Percentiles rank a stretch among this genome's conserved stretches.
phyloP scores from a whole-genome alignment of 2,888 invertebrate genomes.

The Cancer borealis region DNA sequence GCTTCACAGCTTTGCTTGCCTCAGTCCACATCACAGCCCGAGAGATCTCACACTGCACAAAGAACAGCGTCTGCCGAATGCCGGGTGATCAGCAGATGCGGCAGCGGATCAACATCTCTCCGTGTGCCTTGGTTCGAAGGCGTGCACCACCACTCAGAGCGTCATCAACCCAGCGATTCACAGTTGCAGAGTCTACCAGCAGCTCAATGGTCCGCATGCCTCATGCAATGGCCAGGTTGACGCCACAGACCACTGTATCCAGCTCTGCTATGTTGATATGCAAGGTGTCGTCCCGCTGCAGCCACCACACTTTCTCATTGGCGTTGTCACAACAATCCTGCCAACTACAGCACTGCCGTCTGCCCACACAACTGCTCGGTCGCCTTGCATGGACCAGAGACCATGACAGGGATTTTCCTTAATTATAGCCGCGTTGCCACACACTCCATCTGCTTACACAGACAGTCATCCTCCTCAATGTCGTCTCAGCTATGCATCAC shows the following conservation, averaged over 20 bases:
- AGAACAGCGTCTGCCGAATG: not conserved
- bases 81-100: not conserved
- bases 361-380: conserved; percentile 16
- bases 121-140: conserved; percentile 46
- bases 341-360: conserved; percentile 55
- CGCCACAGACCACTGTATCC: conserved; percentile 50
- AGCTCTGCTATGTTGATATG: conserved; percentile 67
- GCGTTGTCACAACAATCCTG: conserved; percentile 4
- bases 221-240: conserved; percentile 34
- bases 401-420: conserved; percentile 4
- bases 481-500: not conserved
- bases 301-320: conserved; percentile 51
- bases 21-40: not conserved
- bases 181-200: conserved; percentile 50
- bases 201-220: conserved; percentile 6
- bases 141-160: not conserved
- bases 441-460: not conserved
- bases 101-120: conserved; percentile 58
- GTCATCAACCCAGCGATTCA: conserved; percentile 59
- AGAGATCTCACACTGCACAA: not conserved
- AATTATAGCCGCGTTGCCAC: conserved; percentile 7
- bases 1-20: not conserved
- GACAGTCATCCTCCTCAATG: not conserved
- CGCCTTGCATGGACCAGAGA: not conserved
- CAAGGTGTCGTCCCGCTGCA: conserved; percentile 7